Evolutionary conservation across 2,113 vertebrate genomes (phyloP).

Genomic region (Theropithecus gelada): DNA sequence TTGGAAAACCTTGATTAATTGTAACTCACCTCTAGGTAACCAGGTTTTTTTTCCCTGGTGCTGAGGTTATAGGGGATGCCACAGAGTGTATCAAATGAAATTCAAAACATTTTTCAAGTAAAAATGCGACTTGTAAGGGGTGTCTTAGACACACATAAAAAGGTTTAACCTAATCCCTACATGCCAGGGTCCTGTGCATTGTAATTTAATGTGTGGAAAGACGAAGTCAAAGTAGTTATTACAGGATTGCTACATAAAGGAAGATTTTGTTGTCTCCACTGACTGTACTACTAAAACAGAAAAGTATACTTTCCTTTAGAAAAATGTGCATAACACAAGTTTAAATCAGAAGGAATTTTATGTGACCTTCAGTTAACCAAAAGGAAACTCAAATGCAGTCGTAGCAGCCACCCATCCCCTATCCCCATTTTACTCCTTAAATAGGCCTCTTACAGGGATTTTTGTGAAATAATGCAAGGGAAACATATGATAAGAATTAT

Average conservation of each 20-base stretch:
- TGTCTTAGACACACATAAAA: neutral
- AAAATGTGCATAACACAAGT: neutral
- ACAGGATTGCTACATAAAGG: neutral
- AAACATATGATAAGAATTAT: neutral
- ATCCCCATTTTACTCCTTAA: neutral
- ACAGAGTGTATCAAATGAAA: neutral
- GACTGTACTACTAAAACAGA: neutral
- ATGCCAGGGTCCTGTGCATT: neutral
- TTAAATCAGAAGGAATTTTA: conserved; percentile 8
- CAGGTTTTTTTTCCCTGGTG: neutral
- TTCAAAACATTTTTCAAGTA: neutral
- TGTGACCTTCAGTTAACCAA: neutral
- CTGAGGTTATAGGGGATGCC: neutral
- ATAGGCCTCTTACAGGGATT: neutral
- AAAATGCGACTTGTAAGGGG: neutral
- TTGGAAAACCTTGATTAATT: conserved; percentile 53
- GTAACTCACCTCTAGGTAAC: conserved; percentile 30
- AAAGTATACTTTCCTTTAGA: conserved; percentile 25
- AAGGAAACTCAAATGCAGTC: neutral
- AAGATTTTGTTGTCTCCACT: neutral
- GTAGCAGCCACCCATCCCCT: neutral
- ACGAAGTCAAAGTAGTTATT: neutral
- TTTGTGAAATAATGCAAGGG: conserved; percentile 2
- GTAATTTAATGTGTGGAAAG: neutral
- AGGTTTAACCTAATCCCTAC: neutral